phyloP scores from a whole-genome alignment of 64 coral and sea anemone species.

The Actinia equina region DNA sequence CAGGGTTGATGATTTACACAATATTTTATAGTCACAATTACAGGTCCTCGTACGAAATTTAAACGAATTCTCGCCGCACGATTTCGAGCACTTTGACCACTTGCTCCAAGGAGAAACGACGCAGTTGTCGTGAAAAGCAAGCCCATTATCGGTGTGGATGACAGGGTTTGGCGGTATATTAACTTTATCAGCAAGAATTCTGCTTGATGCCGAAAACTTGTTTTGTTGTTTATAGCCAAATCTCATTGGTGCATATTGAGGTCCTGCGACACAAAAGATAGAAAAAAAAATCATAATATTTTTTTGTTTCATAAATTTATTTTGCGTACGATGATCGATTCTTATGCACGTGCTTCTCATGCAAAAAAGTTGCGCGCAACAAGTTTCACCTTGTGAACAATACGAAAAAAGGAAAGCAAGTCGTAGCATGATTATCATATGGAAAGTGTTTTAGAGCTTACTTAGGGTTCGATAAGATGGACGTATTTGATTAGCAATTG shows the following conservation, averaged over 20 bases:
- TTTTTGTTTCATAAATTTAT: no score
- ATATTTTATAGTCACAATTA: neutral
- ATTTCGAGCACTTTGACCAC: slow-evolving; percentile 6
- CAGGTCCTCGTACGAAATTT: neutral
- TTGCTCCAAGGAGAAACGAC: slow-evolving; percentile 6
- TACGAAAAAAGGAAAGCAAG: no score
- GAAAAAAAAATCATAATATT: no score
- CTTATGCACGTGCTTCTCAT: no score
- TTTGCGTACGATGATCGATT: no score
- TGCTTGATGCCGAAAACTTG: neutral
- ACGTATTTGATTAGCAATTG: no score
- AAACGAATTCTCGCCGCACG: neutral
- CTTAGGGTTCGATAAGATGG: no score
- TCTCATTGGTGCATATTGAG: neutral
- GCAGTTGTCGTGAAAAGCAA: neutral
- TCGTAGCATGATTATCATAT: no score
- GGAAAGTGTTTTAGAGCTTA: no score
- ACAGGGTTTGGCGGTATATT: neutral
- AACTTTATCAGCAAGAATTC: neutral
- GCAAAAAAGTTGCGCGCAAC: no score
- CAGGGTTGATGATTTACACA: neutral
- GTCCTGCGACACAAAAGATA: no score
- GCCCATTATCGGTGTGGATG: neutral
- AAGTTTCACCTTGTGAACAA: no score
- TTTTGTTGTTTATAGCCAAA: neutral